Conservation (phyloP, 2,797 vertebrate genomes). For the Pseudopleuronectes americanus region DNA sequence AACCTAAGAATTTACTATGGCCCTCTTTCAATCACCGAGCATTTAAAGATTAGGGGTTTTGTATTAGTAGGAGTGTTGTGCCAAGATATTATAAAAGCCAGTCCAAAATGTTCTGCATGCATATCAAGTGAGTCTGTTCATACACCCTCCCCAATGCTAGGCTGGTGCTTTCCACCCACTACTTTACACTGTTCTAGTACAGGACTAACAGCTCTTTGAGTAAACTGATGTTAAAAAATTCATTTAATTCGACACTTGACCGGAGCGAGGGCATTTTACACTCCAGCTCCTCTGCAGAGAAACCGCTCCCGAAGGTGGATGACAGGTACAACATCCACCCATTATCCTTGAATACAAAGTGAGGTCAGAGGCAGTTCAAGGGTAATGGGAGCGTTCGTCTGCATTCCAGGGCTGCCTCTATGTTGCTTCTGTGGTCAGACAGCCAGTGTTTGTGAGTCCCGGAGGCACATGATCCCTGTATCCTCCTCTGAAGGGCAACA, state of each 20-base stretch:
- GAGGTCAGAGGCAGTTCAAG: conserved; percentile 70
- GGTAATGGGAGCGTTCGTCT: conserved; percentile 63
- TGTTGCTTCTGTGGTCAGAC: conserved; percentile 52
- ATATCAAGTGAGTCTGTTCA: conserved; percentile 10
- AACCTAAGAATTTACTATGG: not conserved
- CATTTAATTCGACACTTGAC: not conserved
- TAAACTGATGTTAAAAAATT: conserved; percentile 2
- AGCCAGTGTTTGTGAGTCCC: conserved; percentile 46
- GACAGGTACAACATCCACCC: conserved; percentile 40
- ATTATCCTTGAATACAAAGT: conserved; percentile 31
- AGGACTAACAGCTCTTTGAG: too few relatives aligned
- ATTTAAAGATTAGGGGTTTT: not conserved
- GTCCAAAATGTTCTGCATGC: not conserved
- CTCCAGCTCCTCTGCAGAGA: conserved; percentile 14
- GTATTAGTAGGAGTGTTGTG: not conserved
- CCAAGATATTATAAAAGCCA: conserved; percentile 1
- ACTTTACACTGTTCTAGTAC: not conserved
- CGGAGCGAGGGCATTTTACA: conserved; percentile 24
- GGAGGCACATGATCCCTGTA: conserved; percentile 36
- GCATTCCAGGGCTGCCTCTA: conserved; percentile 63
- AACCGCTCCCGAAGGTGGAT: conserved; percentile 31
- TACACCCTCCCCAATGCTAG: conserved; percentile 9
- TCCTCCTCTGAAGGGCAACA: conserved; percentile 43
- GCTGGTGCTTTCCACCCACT: not conserved
- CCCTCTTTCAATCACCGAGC: not conserved